Evolutionary conservation across 2,797 vertebrate genomes (phyloP).

Genomic region (Crotalus adamanteus): DNA sequence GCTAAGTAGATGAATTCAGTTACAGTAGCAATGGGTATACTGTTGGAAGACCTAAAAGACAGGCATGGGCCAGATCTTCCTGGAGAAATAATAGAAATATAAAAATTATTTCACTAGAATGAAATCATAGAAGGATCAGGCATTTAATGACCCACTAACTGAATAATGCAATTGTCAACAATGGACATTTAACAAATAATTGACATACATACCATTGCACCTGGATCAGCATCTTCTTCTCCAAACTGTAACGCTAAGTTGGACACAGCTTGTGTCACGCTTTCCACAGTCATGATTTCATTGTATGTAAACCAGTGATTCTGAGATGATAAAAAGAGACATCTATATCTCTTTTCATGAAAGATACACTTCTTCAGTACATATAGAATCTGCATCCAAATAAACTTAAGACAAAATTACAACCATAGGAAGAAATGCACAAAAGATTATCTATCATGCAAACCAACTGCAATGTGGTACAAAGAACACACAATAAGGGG

Average conservation of each 20-base stretch:
- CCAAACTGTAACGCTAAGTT: slow-evolving; percentile 97
- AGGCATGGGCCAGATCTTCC: not conserved
- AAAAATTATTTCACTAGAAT: slow-evolving; percentile 73
- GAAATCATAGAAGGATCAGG: slow-evolving; percentile 3
- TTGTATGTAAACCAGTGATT: slow-evolving; percentile 99
- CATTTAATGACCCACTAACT: not conserved
- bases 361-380: accelerated
- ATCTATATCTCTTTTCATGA: not conserved
- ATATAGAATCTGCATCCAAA: not conserved
- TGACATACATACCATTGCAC: slow-evolving; percentile 84
- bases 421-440: not conserved
- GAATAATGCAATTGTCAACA: not conserved
- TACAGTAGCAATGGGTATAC: not conserved
- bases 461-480: not conserved
- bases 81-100: not conserved
- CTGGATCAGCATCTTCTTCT: slow-evolving; percentile 96
- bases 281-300: slow-evolving; percentile 97
- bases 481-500: not conserved
- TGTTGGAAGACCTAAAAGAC: not conserved
- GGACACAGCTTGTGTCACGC: slow-evolving; percentile 96
- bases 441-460: not conserved
- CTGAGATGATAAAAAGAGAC: slow-evolving; percentile 61
- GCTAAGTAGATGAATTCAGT: not conserved
- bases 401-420: accelerated
- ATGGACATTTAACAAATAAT: not conserved